phyloP scores from a whole-genome alignment of 2,888 invertebrate genomes.

The Drosophila borborema region DNA sequence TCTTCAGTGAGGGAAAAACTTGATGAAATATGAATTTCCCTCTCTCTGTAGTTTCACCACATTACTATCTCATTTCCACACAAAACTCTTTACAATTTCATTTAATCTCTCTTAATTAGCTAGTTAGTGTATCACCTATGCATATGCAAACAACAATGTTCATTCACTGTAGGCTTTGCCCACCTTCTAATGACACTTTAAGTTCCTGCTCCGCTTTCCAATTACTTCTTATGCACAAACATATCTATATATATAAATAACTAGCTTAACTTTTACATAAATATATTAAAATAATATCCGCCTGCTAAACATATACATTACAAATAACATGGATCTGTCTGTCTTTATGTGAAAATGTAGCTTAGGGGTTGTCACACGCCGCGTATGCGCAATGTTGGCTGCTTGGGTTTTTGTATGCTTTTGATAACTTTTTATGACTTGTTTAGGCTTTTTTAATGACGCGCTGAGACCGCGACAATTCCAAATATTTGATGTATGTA shows the following conservation, averaged over 20 bases:
- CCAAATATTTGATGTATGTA: conserved; percentile 56
- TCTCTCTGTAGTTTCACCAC: background rate
- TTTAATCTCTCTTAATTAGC: background rate
- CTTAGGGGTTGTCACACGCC: conserved; percentile 31
- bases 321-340: conserved; percentile 13
- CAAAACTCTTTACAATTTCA: background rate
- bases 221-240: conserved; percentile 20
- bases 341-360: conserved; percentile 5
- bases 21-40: background rate
- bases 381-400: conserved; percentile 53
- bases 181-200: conserved; percentile 25
- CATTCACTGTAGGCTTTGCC: conserved; percentile 9
- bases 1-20: background rate
- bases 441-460: conserved; percentile 74
- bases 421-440: conserved; percentile 47
- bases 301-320: conserved; percentile 26
- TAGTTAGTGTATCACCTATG: background rate
- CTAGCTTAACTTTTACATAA: background rate
- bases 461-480: conserved; percentile 59
- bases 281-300: conserved; percentile 22
- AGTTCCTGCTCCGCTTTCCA: conserved; percentile 45
- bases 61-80: background rate
- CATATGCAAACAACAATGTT: background rate
- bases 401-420: conserved; percentile 33
- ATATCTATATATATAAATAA: background rate